These are phyloP conservation scores for Amia ocellicauda DNA, from an alignment of 2,113 vertebrate species.

Conservation along the genomic window DNA sequence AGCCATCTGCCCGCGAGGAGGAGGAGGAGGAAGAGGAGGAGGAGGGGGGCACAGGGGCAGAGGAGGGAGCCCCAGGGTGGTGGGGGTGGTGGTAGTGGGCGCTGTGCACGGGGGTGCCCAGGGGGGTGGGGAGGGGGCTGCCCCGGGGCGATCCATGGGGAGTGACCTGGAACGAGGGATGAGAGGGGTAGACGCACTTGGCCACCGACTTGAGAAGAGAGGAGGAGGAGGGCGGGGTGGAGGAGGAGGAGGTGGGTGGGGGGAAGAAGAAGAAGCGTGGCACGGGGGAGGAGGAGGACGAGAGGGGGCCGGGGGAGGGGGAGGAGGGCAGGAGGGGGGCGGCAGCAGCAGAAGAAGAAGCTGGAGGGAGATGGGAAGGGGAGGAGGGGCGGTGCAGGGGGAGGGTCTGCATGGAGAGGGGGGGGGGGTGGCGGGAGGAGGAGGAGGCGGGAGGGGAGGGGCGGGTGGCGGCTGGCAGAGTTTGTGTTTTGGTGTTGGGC, in stretches of 20 bases:
- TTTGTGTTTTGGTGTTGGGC: constrained; percentile 84
- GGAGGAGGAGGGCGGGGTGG: too few species aligned
- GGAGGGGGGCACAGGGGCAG: constrained; percentile 69
- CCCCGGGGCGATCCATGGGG: constrained; percentile 78
- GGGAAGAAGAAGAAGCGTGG: constrained; percentile 75
- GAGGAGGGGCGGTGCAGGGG: constrained; percentile 69
- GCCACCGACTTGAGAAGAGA: constrained; percentile 75
- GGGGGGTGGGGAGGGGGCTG: constrained; percentile 65
- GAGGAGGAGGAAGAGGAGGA: constrained; percentile 71
- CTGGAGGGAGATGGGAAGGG: constrained; percentile 1
- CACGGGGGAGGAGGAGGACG: constrained; percentile 60
- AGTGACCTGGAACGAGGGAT: constrained; percentile 72
- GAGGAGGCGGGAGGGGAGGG: constrained; percentile 71
- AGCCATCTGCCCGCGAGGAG: constrained; percentile 69
- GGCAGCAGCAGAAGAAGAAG: background rate
- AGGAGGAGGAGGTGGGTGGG: too few species aligned
- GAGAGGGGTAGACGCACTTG: constrained; percentile 71
- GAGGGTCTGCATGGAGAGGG: constrained; percentile 77
- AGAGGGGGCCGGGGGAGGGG: constrained; percentile 26
- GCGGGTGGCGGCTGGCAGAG: constrained; percentile 82
- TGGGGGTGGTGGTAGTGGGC: constrained; percentile 80
- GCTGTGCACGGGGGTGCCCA: constrained; percentile 78
- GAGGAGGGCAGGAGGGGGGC: constrained; percentile 23
- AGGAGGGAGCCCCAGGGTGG: constrained; percentile 63
- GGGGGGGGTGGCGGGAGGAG: constrained; percentile 65